phyloP scores from a whole-genome alignment of 2,113 vertebrate species.

The Hippocampus zosterae region DNA sequence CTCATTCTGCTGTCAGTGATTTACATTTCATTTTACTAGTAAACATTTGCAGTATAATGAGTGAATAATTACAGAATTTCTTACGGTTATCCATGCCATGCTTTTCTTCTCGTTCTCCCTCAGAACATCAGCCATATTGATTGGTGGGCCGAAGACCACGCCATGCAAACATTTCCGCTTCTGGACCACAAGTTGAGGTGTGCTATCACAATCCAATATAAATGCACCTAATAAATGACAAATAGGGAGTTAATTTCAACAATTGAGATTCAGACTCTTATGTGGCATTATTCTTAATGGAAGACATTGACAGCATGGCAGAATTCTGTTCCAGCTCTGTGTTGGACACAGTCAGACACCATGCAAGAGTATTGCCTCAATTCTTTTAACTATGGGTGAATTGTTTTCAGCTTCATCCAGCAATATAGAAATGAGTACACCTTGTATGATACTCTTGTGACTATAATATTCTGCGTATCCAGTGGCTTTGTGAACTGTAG shows the following conservation, averaged over 20 bases:
- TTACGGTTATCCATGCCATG: not conserved
- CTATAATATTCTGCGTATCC: not conserved
- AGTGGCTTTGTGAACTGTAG: not conserved
- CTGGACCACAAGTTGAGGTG: not conserved
- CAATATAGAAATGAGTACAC: conserved; percentile 44
- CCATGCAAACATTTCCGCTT: not conserved
- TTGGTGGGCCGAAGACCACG: not conserved
- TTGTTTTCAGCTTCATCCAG: conserved; percentile 4
- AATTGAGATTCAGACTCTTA: not conserved
- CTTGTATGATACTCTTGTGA: not conserved
- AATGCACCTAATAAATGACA: not conserved
- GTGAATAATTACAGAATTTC: not conserved
- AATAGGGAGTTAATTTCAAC: not conserved
- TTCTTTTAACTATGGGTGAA: conserved; percentile 18
- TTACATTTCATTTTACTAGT: conserved; percentile 20
- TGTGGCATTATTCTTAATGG: not conserved
- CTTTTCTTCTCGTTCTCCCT: not conserved
- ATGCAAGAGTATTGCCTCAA: conserved; percentile 52
- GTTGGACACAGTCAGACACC: conserved; percentile 67
- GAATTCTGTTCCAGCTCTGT: conserved; percentile 65
- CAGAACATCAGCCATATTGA: not conserved
- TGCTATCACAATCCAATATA: not conserved
- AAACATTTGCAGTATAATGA: not conserved
- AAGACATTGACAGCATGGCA: conserved; percentile 32
- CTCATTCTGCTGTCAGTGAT: conserved; percentile 40